Conservation (phyloP, 2,888 invertebrate genomes). For the Macroteleia sp. region DNA sequence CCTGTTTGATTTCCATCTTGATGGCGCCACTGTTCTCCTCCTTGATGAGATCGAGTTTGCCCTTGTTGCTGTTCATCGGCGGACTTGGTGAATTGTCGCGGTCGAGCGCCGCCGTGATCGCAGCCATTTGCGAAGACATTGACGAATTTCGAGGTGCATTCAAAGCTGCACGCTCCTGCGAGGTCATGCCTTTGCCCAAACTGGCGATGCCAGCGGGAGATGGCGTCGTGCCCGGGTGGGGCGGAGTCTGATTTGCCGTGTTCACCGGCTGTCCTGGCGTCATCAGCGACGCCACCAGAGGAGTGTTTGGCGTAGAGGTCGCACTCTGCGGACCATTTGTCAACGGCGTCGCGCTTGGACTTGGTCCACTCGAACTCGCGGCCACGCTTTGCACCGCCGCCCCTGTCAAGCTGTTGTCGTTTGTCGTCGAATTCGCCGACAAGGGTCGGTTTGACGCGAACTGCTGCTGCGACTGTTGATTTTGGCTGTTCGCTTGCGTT, state of each 20-base stretch:
- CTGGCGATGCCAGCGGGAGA: conserved; percentile 83
- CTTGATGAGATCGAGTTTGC: conserved; percentile 88
- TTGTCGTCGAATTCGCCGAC: conserved; percentile 78
- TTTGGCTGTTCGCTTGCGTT: conserved; percentile 65
- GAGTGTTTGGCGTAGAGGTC: conserved; percentile 81
- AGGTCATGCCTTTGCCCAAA: conserved; percentile 85
- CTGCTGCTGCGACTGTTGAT: conserved; percentile 77
- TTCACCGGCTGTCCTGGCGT: conserved; percentile 87
- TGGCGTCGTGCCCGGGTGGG: conserved; percentile 79
- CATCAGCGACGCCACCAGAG: conserved; percentile 85
- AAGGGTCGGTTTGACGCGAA: conserved; percentile 82
- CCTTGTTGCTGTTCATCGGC: conserved; percentile 86
- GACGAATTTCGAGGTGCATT: conserved; percentile 85
- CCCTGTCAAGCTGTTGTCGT: conserved; percentile 74
- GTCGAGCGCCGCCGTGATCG: conserved; percentile 88
- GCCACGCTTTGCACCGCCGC: conserved; percentile 84
- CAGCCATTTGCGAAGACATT: conserved; percentile 90
- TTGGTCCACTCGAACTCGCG: conserved; percentile 79
- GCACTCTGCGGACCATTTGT: conserved; percentile 83
- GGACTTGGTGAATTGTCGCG: conserved; percentile 88
- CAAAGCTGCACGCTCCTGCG: conserved; percentile 85
- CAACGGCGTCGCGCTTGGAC: conserved; percentile 78
- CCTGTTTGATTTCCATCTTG: conserved; percentile 87
- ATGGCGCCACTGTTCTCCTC: conserved; percentile 85
- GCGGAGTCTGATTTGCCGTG: conserved; percentile 86